Evolutionary conservation across 92 coral and sea anemone species (phyloP), one percentile per base, ranked within the genome.

Genomic region (Zoanthus solanderi): DNA sequence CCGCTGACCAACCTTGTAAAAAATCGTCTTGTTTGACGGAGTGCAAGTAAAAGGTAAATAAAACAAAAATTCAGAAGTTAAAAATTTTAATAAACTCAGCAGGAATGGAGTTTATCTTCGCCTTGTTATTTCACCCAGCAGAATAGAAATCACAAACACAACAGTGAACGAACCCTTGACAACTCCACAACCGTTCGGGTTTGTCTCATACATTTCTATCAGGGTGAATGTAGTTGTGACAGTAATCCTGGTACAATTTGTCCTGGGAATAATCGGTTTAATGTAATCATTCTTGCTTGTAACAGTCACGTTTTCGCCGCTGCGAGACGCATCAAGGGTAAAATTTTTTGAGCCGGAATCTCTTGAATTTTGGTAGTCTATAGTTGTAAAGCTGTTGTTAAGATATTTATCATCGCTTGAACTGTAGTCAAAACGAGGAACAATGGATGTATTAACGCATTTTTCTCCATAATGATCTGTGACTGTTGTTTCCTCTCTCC

Each of bases 151-250:
- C 29, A 79, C 16, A 45, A 61, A 37, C 56, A 57, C 57, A 29
- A n/a, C 53, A 44, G 42, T 31, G 16, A 42, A 0, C n/a, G 84
- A 58, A 1, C 84, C 31, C 37, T 79, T 68, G 2, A 34, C 72
- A 34, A 12, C 57, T 5, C 72, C 84, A 14, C 72, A 32, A 28
- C 69, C 84, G 65, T 79, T 13, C 44, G 84, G 84, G 84, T 79
- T 79, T 18, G 57, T 16, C 72, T 79, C 84, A 30, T 79, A 79
- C 72, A 79, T 79, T 79, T 79, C 46, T 7, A 79, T 17, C 17
- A 79, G 23, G 3, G 84, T 79, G 6, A 68, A 68, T 23, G 75
- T 67, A 46, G 57, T 28, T 13, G 60, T 68, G 29, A 66, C 63
- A 2, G 73, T 65, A 30, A 81, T 73, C 15, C 63, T 61, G 34